Evolutionary conservation across 2,797 vertebrate genomes (phyloP), one percentile per base, ranked within the genome.

Genomic region (Enteromius anoplus): DNA sequence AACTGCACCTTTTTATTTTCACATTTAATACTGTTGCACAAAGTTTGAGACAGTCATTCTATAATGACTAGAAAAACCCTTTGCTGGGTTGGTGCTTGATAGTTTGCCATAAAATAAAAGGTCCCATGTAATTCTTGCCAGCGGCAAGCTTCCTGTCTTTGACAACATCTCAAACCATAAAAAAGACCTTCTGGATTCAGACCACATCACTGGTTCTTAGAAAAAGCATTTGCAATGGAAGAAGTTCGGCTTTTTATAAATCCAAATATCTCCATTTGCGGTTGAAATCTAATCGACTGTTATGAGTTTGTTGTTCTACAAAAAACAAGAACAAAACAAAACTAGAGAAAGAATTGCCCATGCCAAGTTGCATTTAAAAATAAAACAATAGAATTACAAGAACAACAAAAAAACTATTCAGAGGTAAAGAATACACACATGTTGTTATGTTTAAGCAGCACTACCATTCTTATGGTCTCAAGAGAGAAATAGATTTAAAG

Each of bases 121-220:
- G 51, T 86, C 75, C 62, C 70, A 49, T 82, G 85, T 82, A 86
- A 80, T 64, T 81, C 65, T 80, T 84, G 84, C 85, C 78, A 64
- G 76, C 72, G 69, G 84, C 78, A 77, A 77, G 71, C 75, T 79
- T 82, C 84, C 83, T 82, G 85, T 83, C 55, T 69, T 81, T 66
- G 85, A 85, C 82, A 85, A 78, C 77, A 83, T 86, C 83, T 82
- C 80, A 70, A 51, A 86, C 23, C 65, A 26, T 77, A 84, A 68
- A 70, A 86, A 45, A 40, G 55, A 53, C 12, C 34, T 77, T 64
- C 69, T 47, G 66, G 66, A 66, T 81, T 78, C 75, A 40, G 60
- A 72, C 75, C 80, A 84, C 79, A 84, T 45, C 71, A 76, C 64
- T 78, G 37, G 26, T 68, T 68, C 80, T 66, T 81, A 60, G 71